Base-by-base conservation (phyloP, 2,888 invertebrate genomes). In the Gandaritis pyraliata region DNA sequence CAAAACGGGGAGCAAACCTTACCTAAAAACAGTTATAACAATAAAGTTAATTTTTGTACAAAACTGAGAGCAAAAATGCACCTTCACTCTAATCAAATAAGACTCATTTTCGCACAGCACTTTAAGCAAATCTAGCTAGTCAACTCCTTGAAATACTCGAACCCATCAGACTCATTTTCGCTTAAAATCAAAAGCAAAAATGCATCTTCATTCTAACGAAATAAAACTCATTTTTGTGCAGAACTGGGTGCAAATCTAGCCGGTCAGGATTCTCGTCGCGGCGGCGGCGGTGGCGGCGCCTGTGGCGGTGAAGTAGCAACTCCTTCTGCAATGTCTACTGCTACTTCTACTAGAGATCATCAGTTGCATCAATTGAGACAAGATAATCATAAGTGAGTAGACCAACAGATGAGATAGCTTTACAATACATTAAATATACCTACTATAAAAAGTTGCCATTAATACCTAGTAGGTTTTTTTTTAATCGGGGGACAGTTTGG, bases 191-290 rank as follows among this genome's bases (percentile, higher is more conserved):
- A 33, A 6, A 10, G 8, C 15, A 16, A 45, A 45, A 45, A 10
- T 45, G 16, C 29, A 46, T n/a, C 29, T 46, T 29, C 12, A n/a
- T 1, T 6, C 18, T n/a, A 4, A 0, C 1, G 5, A 0, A 41
- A 41, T 13, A 51, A 41, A 5, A 13, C n/a, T 13, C n/a, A 36
- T n/a, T 33, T 33, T 55, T 38, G 0, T 75, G 8, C 33, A 95
- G 98, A 98, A 83, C 86, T 98, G n/a, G 97, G 97, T 5, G 97
- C 97, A 7, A 97, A 97, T 87, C 87, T 97, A 54, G 95, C 96
- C 3, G 96, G 95, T 0, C 95, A 96, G 72, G 96, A 96, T 15
- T 62, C 68, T 0, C 53, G 70, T 3, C 65, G 61, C 86, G 93
- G 45, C 82, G 89, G 12, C 70, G 91, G 90, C 72, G 72, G 87